Percentiles rank a stretch among this genome's conserved stretches.
phyloP scores from a whole-genome alignment of 1,140 invertebrate genomes.

The Solen grandis region DNA sequence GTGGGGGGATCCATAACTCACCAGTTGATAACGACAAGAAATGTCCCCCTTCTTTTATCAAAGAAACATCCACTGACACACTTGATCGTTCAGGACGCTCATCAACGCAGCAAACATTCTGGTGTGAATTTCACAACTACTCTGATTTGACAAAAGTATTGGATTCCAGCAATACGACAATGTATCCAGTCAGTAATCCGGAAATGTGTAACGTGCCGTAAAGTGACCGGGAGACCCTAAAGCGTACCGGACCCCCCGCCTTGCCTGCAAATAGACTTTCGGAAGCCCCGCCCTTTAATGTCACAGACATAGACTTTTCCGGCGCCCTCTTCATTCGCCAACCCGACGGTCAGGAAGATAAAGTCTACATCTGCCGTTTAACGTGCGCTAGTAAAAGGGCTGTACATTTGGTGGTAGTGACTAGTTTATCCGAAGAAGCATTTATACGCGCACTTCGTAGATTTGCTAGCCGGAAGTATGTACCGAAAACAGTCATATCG shows the following conservation, averaged over 20 bases:
- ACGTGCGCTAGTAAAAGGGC: too few species aligned
- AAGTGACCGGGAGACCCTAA: conserved; percentile 1
- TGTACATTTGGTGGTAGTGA: conserved; percentile 22
- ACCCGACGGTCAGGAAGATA: background rate
- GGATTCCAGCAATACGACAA: conserved; percentile 17
- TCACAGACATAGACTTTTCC: conserved; percentile 19
- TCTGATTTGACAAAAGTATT: conserved; percentile 5
- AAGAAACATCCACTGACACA: conserved; percentile 6
- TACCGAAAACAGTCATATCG: conserved; percentile 19
- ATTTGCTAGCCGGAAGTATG: conserved; percentile 18
- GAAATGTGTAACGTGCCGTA: background rate
- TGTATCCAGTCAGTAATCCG: background rate
- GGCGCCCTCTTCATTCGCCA: background rate
- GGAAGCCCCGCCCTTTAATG: background rate
- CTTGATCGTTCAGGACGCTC: conserved; percentile 5
- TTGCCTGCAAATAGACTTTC: background rate
- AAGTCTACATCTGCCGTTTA: conserved; percentile 23
- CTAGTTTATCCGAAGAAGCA: background rate
- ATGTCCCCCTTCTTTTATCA: conserved; percentile 9
- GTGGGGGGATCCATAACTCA: conserved; percentile 9
- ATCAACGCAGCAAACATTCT: background rate
- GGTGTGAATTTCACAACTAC: background rate
- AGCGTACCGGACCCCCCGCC: conserved; percentile 1
- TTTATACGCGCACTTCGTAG: conserved; percentile 15
- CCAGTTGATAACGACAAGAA: background rate